Base-by-base conservation (phyloP, 2,888 invertebrate species). In the Parascotia fuliginaria region DNA sequence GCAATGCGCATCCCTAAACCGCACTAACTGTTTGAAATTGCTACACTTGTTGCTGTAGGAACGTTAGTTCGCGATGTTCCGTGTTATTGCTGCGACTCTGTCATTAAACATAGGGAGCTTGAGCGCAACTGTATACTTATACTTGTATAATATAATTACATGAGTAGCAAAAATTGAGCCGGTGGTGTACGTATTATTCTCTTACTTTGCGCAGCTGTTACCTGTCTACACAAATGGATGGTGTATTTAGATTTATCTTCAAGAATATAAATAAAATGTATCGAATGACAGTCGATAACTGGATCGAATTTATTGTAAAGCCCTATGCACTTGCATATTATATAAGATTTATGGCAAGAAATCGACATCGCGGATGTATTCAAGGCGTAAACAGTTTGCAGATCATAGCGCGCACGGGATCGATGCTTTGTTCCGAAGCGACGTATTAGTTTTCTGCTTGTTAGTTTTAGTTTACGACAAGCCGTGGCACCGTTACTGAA, bases 1-100 rank as follows among this genome's bases (percentile, higher is more conserved):
- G 70, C 73, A 74, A 61, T 63, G 67, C 64, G 65, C 75, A 81
- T 80, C 82, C 80, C 81, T 83, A 79, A 82, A 78, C 78, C 77
- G 70, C 79, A 71, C 45, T 84, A 83, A 83, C 83, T 81, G 81
- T 83, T 79, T 70, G 70, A 79, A 81, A 81, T 79, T 75, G 70
- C 75, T 70, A 65, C 59, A 66, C 66, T 72, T 65, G 72, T 65
- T 67, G 60, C 65, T 55, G 51, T 57, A 57, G 64, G 53, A 67
- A 73, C 66, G 66, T 64, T 75, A 59, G 67, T 60, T 72, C 63
- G 62, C 55, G 64, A 66, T 55, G 47, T 52, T 40, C 60, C 48
- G 52, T 70, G 68, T 69, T 67, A 73, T 71, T 72, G 71, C 61
- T 53, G 53, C 67, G 60, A 50, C 72, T 73, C 72, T 72, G 67